Percentiles rank a stretch among this genome's conserved stretches.
Evolutionary conservation across 2,888 invertebrate genomes (phyloP).

Genomic region (Ormyrus pomaceus): DNA sequence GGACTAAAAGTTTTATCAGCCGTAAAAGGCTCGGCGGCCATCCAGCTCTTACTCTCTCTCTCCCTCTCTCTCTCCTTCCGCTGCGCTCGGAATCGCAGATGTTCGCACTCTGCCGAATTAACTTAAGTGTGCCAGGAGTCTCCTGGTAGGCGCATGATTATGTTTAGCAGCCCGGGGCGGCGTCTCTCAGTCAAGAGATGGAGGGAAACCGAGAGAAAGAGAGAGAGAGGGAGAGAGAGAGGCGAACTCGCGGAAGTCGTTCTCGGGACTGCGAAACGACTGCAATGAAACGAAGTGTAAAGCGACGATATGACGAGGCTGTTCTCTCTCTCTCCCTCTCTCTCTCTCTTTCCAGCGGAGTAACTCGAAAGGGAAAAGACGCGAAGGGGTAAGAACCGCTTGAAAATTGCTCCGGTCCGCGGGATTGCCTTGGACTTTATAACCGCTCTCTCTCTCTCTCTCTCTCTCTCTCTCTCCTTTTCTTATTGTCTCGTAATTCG

Average conservation of each 20-base stretch:
- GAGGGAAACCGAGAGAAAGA: background rate
- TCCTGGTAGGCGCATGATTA: constrained; percentile 10
- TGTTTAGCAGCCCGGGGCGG: constrained; percentile 15
- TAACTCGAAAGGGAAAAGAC: too few relatives aligned
- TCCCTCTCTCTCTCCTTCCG: background rate
- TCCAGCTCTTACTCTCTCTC: background rate
- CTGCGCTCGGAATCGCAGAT: constrained; percentile 8
- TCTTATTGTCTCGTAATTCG: constrained; percentile 35
- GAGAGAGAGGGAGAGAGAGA: background rate
- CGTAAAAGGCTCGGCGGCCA: background rate
- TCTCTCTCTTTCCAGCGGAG: too few relatives aligned
- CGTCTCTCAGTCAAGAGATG: background rate
- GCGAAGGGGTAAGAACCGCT: background rate
- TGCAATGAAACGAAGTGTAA: constrained; percentile 64
- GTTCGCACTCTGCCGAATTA: constrained; percentile 41
- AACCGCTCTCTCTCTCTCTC: background rate
- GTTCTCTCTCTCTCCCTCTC: background rate
- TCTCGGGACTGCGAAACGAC: constrained; percentile 43
- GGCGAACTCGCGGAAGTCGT: constrained; percentile 55
- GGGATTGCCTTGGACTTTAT: constrained; percentile 22
- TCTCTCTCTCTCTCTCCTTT: background rate
- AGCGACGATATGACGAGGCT: constrained; percentile 57
- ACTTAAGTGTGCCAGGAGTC: constrained; percentile 18
- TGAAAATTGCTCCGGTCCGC: constrained; percentile 9
- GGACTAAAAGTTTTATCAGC: constrained; percentile 33